Evolutionary conservation across 2,113 vertebrate genomes (phyloP).

Genomic region (Calonectris borealis): DNA sequence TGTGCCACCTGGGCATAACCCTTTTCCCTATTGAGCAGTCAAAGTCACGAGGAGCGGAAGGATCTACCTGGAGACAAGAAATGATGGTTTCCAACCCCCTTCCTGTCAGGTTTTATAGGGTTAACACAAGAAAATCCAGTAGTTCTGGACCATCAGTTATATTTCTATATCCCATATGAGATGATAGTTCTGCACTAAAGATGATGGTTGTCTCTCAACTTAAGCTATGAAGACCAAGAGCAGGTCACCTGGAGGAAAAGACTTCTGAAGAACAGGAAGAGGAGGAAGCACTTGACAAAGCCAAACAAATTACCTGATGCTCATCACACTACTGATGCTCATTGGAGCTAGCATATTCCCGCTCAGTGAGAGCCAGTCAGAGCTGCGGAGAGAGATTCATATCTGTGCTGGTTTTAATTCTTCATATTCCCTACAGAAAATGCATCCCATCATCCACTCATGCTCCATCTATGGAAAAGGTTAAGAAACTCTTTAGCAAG

Average conservation of each 20-base stretch:
- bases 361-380: neutral
- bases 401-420: neutral
- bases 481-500: neutral
- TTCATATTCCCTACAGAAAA: neutral
- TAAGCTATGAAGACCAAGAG: neutral
- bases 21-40: neutral
- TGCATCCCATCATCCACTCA: neutral
- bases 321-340: neutral
- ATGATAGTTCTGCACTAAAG: neutral
- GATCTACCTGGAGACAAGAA: neutral
- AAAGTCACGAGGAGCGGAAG: neutral
- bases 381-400: neutral
- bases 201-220: neutral
- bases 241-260: neutral
- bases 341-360: neutral
- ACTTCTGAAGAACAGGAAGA: neutral
- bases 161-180: neutral
- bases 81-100: neutral
- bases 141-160: neutral
- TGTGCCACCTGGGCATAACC: neutral
- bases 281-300: neutral
- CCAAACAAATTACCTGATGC: neutral
- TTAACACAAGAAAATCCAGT: neutral
- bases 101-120: neutral
- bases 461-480: neutral